Percentiles rank a stretch among this genome's conserved stretches.
These are phyloP conservation scores for Oryzias woworae DNA, from an alignment of 2,113 vertebrate species.

Conservation along the genomic window DNA sequence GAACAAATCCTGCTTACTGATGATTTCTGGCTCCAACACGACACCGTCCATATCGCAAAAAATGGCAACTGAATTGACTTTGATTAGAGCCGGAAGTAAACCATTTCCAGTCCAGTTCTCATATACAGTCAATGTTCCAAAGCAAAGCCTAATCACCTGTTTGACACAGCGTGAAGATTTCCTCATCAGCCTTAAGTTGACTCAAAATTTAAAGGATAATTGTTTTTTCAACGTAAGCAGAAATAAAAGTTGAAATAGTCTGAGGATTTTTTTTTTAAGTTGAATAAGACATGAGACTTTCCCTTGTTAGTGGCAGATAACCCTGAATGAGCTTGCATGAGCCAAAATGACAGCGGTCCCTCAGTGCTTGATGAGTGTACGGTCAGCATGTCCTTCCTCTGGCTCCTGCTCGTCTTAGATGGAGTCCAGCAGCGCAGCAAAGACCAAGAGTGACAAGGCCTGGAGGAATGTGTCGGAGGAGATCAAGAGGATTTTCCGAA, in stretches of 20 bases:
- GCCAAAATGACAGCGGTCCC: constrained; percentile 7
- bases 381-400: constrained; percentile 42
- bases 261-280: neutral
- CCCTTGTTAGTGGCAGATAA: neutral
- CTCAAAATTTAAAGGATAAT: too few species aligned
- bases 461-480: constrained; percentile 95
- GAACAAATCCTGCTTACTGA: too few species aligned
- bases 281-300: neutral
- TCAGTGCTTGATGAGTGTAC: neutral
- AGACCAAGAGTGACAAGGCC: constrained; percentile 84
- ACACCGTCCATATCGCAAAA: too few species aligned
- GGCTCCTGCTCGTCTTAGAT: constrained; percentile 72
- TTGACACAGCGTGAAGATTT: too few species aligned
- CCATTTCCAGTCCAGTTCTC: neutral
- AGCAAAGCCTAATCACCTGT: too few species aligned
- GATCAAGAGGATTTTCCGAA: constrained; percentile 93
- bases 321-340: neutral
- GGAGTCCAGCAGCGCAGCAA: constrained; percentile 83
- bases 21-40: neutral
- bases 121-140: too few species aligned
- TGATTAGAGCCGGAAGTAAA: neutral
- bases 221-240: too few species aligned
- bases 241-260: too few species aligned
- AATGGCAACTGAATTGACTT: neutral
- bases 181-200: too few species aligned